These are phyloP conservation scores for Stegodyphus dumicola DNA, from an alignment of 1,140 invertebrate genomes.

Conservation along the genomic window DNA sequence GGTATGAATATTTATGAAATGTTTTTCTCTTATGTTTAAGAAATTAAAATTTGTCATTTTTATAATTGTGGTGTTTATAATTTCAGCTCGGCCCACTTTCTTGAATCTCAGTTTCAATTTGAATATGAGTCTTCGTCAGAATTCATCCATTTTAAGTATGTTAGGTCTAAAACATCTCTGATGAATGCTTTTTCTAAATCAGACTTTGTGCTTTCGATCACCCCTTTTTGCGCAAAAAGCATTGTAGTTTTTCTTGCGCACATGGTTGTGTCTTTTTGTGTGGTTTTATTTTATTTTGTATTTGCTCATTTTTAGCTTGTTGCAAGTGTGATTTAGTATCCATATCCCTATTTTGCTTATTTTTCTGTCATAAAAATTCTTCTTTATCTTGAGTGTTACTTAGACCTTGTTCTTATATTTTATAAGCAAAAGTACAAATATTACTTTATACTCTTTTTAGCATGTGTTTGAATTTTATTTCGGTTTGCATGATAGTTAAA, in stretches of 20 bases:
- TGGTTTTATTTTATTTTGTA: background rate
- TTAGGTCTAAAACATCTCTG: slow-evolving; percentile 52
- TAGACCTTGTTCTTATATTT: background rate
- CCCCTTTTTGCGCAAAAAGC: slow-evolving; percentile 6
- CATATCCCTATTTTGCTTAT: background rate
- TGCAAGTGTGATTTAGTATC: background rate
- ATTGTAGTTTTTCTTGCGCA: slow-evolving; percentile 22
- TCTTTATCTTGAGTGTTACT: background rate
- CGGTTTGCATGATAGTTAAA: background rate
- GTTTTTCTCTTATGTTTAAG: background rate
- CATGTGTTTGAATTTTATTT: too few relatives aligned
- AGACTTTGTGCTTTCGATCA: slow-evolving; percentile 11
- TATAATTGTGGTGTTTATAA: slow-evolving; percentile 65
- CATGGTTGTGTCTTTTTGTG: slow-evolving; percentile 4
- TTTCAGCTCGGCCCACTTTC: slow-evolving; percentile 96
- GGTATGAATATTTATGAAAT: background rate
- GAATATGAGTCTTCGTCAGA: slow-evolving; percentile 85
- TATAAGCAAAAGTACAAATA: background rate
- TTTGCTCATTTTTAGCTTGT: slow-evolving; percentile 9
- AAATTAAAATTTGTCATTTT: background rate
- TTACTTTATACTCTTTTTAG: background rate
- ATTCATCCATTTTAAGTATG: slow-evolving; percentile 73
- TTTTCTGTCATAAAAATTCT: background rate
- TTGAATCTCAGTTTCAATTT: slow-evolving; percentile 94
- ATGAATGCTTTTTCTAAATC: slow-evolving; percentile 44